A percentile compares a stretch with the other conserved stretches of the same genome.
Conservation (phyloP, 2,888 invertebrate species). For the Cyclophora punctaria region DNA sequence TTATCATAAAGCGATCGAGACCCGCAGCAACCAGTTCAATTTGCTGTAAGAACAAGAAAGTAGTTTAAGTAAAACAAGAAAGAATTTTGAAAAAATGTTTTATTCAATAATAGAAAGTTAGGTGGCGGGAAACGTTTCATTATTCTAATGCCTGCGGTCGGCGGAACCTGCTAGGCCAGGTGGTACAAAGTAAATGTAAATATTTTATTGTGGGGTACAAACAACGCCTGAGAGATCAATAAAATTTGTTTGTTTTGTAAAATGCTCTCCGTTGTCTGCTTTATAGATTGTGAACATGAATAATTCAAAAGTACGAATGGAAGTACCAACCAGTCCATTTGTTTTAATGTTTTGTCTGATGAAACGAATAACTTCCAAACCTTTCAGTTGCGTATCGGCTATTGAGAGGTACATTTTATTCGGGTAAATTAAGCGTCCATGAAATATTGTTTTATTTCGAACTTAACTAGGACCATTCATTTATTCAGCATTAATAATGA, state of each 20-base stretch:
- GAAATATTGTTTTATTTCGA: no score
- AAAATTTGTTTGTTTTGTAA: slow-evolving; percentile 75
- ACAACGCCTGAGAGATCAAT: slow-evolving; percentile 73
- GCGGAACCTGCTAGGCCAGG: slow-evolving; percentile 54
- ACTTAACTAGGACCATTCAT: no score
- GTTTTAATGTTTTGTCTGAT: slow-evolving; percentile 63
- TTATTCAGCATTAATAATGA: no score
- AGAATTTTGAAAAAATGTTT: slow-evolving; percentile 33
- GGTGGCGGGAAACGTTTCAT: slow-evolving; percentile 55
- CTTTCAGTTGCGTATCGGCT: slow-evolving; percentile 15
- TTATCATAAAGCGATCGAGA: no score
- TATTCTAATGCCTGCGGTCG: slow-evolving; percentile 63
- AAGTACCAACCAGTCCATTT: slow-evolving; percentile 56
- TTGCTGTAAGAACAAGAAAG: slow-evolving; percentile 15
- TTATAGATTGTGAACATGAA: slow-evolving; percentile 72
- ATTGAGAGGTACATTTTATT: neutral
- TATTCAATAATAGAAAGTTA: slow-evolving; percentile 48
- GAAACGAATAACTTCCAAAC: slow-evolving; percentile 44
- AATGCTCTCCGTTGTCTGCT: slow-evolving; percentile 66
- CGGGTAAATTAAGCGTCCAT: no score
- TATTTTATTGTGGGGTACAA: slow-evolving; percentile 71
- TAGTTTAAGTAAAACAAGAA: slow-evolving; percentile 7
- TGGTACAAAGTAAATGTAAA: slow-evolving; percentile 71
- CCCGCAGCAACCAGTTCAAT: slow-evolving; percentile 2
- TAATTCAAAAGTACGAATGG: slow-evolving; percentile 65